Evolutionary conservation across 2,113 vertebrate genomes (phyloP).

Genomic region (Atlantisia rogersi): DNA sequence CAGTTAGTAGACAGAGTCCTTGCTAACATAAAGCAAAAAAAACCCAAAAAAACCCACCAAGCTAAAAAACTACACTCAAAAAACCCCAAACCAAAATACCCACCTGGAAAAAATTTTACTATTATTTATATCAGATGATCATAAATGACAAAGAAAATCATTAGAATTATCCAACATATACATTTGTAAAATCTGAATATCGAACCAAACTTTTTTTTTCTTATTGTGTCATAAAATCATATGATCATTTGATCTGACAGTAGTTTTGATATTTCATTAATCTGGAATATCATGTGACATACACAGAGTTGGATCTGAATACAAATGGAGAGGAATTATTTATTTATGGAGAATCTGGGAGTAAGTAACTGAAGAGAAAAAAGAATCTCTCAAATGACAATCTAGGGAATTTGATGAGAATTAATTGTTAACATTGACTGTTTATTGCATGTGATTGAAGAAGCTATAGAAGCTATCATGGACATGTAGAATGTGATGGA

Average conservation of each 20-base stretch:
- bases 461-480: not conserved
- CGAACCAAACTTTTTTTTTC: not conserved
- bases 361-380: not conserved
- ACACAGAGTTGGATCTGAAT: not conserved
- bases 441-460: not conserved
- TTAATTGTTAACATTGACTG: not conserved
- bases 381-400: not conserved
- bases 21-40: not conserved
- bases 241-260: too few relatives aligned
- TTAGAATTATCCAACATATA: not conserved
- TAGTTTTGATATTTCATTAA: not conserved
- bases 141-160: not conserved
- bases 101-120: not conserved
- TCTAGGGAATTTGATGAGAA: not conserved
- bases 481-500: not conserved
- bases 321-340: not conserved
- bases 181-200: not conserved
- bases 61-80: too few relatives aligned
- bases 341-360: not conserved
- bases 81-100: too few relatives aligned
- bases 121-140: not conserved
- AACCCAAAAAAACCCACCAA: too few relatives aligned
- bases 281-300: not conserved
- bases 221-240: not conserved
- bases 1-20: not conserved